Base-by-base conservation (phyloP, 2,888 invertebrate genomes). In the Eudasyphora cyanicolor region DNA sequence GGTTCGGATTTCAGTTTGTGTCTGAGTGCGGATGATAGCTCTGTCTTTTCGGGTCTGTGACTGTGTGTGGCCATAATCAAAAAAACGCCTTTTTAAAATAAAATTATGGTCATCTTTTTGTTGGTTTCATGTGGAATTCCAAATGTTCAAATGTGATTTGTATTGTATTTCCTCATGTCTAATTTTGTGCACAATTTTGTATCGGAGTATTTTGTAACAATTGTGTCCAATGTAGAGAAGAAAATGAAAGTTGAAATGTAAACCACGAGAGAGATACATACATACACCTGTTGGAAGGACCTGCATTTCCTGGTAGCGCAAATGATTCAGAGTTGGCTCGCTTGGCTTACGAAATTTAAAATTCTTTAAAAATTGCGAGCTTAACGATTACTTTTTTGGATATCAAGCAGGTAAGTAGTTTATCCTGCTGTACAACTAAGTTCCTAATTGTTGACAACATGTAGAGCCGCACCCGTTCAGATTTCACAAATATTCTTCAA, bases 81-180 rank as follows among this genome's bases (percentile, higher is more conserved):
- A 83, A n/a, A n/a, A 81, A 79, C 78, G 81, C 76, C 84, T 84
- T 76, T 64, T 64, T 67, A 42, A 73, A 76, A 78, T 38, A 64
- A 64, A 84, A 45, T 42, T 69, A 78, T 57, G 67, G 67, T 67
- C 67, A 67, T 24, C 67, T 42, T n/a, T n/a, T 14, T 60, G 38
- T 38, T 57, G 35, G 19, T 38, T 17, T 19, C n/a, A n/a, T 62
- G 21, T 67, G 67, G 67, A 64, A 42, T 67, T 24, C 14, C 8
- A 38, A 35, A 64, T 64, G n/a, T 64, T 64, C 12, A 38, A 35
- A 19, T n/a, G 19, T 64, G 38, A 35, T 5, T 64, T 64, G 38
- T 64, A 32, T 27, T 32, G 38, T 64, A 67, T 67, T 67, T 67
- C 67, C 67, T 67, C 24, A 67, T 67, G 67, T 42, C 67, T 24